Base-by-base conservation (phyloP, 23 tunicate species). In the Diplosoma virens region DNA sequence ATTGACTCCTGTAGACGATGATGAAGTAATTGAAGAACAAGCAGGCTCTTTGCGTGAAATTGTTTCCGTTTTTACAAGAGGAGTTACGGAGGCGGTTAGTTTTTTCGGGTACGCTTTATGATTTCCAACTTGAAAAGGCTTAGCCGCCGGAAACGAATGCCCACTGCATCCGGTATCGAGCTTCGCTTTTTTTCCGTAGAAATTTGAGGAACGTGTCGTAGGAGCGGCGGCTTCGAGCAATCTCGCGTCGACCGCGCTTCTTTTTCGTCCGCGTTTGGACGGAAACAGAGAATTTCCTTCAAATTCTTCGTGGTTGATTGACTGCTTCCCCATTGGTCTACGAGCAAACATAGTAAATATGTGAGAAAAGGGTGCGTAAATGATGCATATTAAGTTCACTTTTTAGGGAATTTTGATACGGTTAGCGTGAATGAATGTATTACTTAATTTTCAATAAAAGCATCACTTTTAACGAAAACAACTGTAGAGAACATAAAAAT, bases 81-180 rank as follows among this genome's bases (percentile, higher is more conserved):
- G 96, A 18, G 79, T 76, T 0, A 89, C 96, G 4, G 96, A 89
- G 14, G 96, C 96, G 3, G 74, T 67, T 2, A 80, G 60, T 35
- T 82, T 82, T 24, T 32, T 54, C 21, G 35, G 37, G 26, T 24
- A 25, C 17, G 32, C 56, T 36, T 27, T 6, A 5, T 37, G 36
- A 9, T 25, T 56, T 14, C 61, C 41, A 37, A 52, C 26, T 4
- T 59, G 81, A 26, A 77, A 36, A 1, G 85, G 85, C 45, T 71
- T 71, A 11, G 86, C 26, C 5, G 41, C 11, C 0, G 79, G 46
- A 36, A 81, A 81, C 1, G 28, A 25, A 17, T 61, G 69, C 14
- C 69, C 69, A n/a, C 69, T 61, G 69, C 35, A 61, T 9, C 69
- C 69, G 30, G 69, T 14, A 28, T 18, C 34, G 3, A 61, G n/a